Conservation (phyloP, 2,113 vertebrate species). For the Lonchura striata region DNA sequence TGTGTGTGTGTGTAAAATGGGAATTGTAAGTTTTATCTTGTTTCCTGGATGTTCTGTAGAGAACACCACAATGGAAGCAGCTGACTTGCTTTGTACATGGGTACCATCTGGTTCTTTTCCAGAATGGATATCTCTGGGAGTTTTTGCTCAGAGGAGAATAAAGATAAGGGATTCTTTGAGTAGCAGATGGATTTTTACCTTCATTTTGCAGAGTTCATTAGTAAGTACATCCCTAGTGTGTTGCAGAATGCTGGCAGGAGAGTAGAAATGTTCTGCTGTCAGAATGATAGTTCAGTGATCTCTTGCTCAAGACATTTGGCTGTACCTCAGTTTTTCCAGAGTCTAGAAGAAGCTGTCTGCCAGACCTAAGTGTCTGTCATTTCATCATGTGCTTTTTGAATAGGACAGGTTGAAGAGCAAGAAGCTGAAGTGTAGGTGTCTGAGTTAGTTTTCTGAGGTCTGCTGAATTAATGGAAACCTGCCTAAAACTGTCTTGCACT, state of each 20-base stretch:
- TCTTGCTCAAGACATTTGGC: constrained; percentile 11
- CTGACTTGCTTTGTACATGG: background rate
- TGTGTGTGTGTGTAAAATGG: background rate
- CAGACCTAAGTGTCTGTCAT: background rate
- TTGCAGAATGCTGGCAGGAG: background rate
- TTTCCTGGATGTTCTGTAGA: background rate
- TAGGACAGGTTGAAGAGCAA: background rate
- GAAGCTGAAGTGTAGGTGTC: background rate
- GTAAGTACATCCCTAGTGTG: background rate
- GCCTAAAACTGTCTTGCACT: background rate
- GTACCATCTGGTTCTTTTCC: background rate
- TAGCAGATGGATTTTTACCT: background rate
- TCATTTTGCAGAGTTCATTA: background rate
- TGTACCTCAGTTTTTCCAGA: background rate
- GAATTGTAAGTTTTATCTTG: background rate
- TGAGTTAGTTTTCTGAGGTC: background rate
- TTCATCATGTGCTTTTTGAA: background rate
- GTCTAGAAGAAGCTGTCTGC: background rate
- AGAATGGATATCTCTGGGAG: background rate
- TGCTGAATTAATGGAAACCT: background rate
- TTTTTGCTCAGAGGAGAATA: background rate
- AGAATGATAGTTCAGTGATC: background rate
- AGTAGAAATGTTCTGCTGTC: background rate
- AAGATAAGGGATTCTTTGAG: background rate
- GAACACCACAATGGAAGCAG: background rate